Evolutionary conservation across 2,113 vertebrate genomes (phyloP).

Genomic region (Hydrochoerus hydrochaeris): DNA sequence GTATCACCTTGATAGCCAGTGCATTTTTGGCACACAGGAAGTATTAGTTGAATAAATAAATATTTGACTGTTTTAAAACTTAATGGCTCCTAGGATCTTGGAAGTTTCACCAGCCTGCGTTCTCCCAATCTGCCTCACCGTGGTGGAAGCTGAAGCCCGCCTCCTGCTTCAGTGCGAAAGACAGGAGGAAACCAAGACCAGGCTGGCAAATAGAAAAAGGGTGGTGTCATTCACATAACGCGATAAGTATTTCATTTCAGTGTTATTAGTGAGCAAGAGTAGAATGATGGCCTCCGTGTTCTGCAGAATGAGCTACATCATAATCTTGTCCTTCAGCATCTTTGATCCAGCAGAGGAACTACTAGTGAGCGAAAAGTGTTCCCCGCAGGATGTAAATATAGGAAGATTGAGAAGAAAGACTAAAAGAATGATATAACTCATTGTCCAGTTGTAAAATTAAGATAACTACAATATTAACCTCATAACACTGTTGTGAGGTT

Average conservation of each 20-base stretch:
- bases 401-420: neutral
- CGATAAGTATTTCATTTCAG: neutral
- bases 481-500: neutral
- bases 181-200: neutral
- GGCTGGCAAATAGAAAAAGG: neutral
- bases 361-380: neutral
- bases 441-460: neutral
- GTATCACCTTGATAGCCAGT: neutral
- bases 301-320: neutral
- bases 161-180: neutral
- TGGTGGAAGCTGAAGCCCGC: neutral
- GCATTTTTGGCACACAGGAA: neutral
- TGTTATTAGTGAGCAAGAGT: neutral
- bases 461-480: neutral
- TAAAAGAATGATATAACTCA: neutral
- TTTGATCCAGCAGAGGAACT: neutral
- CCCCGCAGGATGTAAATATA: neutral
- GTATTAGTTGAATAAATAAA: neutral
- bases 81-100: neutral
- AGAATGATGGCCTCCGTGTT: neutral
- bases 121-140: neutral
- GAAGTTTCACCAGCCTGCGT: neutral
- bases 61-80: neutral
- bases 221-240: neutral
- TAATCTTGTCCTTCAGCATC: neutral